These are phyloP conservation scores for Ancistrus triradiatus DNA, from an alignment of 2,113 vertebrate species.

Conservation along the genomic window DNA sequence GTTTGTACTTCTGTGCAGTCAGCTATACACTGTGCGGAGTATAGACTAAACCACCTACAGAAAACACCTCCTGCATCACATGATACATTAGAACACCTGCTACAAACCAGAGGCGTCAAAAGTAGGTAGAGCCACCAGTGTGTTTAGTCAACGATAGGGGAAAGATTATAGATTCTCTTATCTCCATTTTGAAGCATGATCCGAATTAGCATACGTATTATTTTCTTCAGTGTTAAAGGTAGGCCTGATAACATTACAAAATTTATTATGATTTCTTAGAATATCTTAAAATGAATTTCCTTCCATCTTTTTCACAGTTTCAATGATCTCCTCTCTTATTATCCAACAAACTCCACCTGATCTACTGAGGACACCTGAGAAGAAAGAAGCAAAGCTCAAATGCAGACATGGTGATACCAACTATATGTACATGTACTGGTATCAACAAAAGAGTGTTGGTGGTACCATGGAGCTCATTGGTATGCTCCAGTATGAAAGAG, in stretches of 20 bases:
- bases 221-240: neutral
- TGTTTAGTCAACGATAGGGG: too few relatives aligned
- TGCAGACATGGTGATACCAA: neutral
- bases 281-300: too few relatives aligned
- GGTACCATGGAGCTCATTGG: too few relatives aligned
- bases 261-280: too few relatives aligned
- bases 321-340: neutral
- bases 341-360: neutral
- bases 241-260: neutral
- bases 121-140: neutral
- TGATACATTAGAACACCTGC: conserved; percentile 8
- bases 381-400: neutral
- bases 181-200: neutral
- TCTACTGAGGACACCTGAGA: neutral
- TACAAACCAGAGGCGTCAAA: neutral
- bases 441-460: neutral
- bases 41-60: neutral
- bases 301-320: neutral
- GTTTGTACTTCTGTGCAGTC: conserved; percentile 36
- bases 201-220: too few relatives aligned
- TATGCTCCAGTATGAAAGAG: too few relatives aligned
- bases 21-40: conserved; percentile 32
- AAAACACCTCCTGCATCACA: conserved; percentile 29
- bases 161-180: neutral
- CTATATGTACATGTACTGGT: neutral